A percentile compares a stretch with the other conserved stretches of the same genome.
Evolutionary conservation across 2,113 vertebrate genomes (phyloP).

Genomic region (Cygnus buccinator): DNA sequence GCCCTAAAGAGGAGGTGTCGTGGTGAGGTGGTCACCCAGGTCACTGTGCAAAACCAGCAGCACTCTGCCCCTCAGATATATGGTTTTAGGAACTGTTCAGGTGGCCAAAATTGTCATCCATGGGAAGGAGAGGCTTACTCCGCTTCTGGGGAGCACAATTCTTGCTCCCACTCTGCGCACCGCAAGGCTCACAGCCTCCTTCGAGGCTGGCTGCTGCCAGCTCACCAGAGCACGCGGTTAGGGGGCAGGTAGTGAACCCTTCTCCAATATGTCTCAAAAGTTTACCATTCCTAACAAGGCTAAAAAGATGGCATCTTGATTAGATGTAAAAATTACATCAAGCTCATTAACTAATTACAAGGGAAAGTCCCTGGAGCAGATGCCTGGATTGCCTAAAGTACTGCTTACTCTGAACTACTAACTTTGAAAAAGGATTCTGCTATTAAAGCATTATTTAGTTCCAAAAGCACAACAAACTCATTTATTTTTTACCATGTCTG

Average conservation of each 20-base stretch:
- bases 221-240: not conserved
- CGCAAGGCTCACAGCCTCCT: not conserved
- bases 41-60: not conserved
- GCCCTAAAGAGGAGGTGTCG: not conserved
- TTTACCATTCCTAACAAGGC: not conserved
- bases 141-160: not conserved
- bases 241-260: not conserved
- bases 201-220: not conserved
- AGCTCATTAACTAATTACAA: constrained; percentile 63
- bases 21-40: not conserved
- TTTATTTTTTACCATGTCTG: constrained; percentile 11
- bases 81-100: not conserved
- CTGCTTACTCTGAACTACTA: constrained; percentile 28
- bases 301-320: constrained; percentile 32
- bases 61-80: not conserved
- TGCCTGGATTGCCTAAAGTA: constrained; percentile 48
- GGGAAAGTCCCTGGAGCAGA: constrained; percentile 68
- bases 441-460: constrained; percentile 55
- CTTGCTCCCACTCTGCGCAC: too few species aligned
- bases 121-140: not conserved
- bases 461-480: constrained; percentile 30
- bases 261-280: not conserved
- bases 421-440: constrained; percentile 56
- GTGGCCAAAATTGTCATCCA: not conserved
- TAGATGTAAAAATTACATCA: constrained; percentile 52